Base-by-base conservation (phyloP, 2,797 vertebrate species). In the Columba guinea region DNA sequence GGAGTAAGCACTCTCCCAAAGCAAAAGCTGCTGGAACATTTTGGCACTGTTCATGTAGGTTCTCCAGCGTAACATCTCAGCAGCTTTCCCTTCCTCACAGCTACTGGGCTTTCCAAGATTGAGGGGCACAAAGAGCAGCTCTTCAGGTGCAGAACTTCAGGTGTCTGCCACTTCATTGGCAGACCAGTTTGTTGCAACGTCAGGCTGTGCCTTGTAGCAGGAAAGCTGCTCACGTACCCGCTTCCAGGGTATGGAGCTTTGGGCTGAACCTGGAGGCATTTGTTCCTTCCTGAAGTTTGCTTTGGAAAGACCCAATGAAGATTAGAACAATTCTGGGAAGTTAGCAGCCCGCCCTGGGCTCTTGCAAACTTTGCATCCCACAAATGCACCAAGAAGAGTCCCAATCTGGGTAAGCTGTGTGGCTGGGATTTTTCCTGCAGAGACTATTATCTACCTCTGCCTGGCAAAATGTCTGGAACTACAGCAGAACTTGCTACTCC, bases 121-220 rank as follows among this genome's bases (percentile, higher is more conserved):
- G n/a, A 70, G 37, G 32, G 46, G 3, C n/a, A 23, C 28, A 6
- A 41, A 68, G 34, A 30, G 62, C 23, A 65, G 46, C 46, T 68
- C 48, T 53, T 52, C 7, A 13, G 18, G 39, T 2, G 0, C 21
- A 9, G n/a, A 11, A 17, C 23, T 48, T 62, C 51, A 69, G 24
- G n/a, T 26, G 5, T 44, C 26, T 63, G 34, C 52, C 1, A 0
- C 18, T 37, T 28, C 2, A 0, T 24, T 53, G 28, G 52, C 37
- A n/a, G 32, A 8, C 13, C 22, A 70, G 22, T 14, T 27, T 51
- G 26, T 71, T 86, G 51, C 46, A 46, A 8, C 13, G 22, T 19
- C 2, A 30, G 7, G 11, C 51, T 41, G n/a, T 22, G 8, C 69
- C 19, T 56, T 58, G 8, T 7, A 55, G 27, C n/a, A 27, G 12